Percentiles rank a stretch among this genome's conserved stretches.
Conservation (phyloP, 2,113 vertebrate species). For the Xiphophorus maculatus region DNA sequence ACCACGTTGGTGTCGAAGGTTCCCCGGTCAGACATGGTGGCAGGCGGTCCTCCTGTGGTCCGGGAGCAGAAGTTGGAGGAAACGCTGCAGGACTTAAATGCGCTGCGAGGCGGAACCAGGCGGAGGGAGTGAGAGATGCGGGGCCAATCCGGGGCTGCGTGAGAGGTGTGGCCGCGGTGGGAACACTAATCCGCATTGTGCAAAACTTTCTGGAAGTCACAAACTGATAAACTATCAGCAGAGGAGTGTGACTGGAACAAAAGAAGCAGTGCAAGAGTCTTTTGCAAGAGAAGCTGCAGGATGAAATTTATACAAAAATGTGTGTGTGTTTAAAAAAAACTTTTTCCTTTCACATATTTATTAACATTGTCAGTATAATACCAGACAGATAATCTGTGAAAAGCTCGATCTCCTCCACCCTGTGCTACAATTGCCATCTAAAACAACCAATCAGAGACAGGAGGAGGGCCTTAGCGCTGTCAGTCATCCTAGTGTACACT, state of each 20-base stretch:
- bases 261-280: not conserved
- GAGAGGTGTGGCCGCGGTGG: conserved; percentile 50
- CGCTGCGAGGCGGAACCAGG: conserved; percentile 57
- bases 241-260: conserved; percentile 51
- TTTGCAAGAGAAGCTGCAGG: conserved; percentile 3
- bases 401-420: no score
- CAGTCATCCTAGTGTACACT: no score
- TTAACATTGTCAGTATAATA: no score
- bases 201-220: conserved; percentile 6
- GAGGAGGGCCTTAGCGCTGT: no score
- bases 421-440: no score
- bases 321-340: no score
- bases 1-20: conserved; percentile 91
- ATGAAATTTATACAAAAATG: no score
- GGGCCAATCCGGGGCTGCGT: conserved; percentile 35
- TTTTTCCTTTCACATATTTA: not conserved
- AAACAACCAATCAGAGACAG: no score
- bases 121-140: not conserved
- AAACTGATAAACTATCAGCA: conserved; percentile 30
- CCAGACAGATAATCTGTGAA: no score
- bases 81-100: conserved; percentile 49
- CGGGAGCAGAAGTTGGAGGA: conserved; percentile 6
- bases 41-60: not conserved
- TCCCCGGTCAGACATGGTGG: conserved; percentile 84
- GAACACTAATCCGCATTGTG: conserved; percentile 32